These are phyloP conservation scores for Gobio gobio DNA, from an alignment of 2,113 vertebrate species.

Conservation along the genomic window DNA sequence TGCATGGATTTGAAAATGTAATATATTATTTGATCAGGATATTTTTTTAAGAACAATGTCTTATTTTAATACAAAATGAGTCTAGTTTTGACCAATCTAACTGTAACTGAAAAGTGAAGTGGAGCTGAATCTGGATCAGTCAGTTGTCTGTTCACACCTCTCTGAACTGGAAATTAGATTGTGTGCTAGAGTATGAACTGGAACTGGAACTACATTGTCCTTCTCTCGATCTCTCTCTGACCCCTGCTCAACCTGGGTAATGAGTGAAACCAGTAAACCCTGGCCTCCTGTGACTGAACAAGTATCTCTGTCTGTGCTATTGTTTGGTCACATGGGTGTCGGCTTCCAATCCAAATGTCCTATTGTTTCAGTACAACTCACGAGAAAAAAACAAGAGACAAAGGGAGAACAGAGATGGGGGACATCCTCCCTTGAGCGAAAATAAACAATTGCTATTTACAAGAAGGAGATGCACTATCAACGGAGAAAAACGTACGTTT, in stretches of 20 bases:
- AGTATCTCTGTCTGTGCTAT: conserved; percentile 12
- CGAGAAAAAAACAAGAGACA: background rate
- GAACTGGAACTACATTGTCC: background rate
- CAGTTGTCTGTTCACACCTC: background rate
- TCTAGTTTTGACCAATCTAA: background rate
- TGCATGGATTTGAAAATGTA: no score
- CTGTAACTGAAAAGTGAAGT: background rate
- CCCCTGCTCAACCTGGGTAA: background rate
- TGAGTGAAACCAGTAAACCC: conserved; percentile 21
- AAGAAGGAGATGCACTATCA: background rate
- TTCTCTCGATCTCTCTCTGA: background rate
- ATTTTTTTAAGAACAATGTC: background rate
- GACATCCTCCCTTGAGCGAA: background rate
- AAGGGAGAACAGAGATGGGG: background rate
- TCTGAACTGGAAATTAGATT: background rate
- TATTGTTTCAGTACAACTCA: background rate
- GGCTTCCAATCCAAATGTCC: background rate
- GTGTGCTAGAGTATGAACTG: background rate
- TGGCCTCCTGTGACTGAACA: background rate
- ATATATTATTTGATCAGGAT: background rate
- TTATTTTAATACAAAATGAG: background rate
- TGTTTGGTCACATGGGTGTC: conserved; percentile 9
- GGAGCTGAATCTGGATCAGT: background rate
- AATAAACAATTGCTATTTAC: background rate
- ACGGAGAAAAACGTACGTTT: background rate